Percentiles rank a stretch among this genome's conserved stretches.
phyloP scores from a whole-genome alignment of 2,797 vertebrate genomes.

The Perodicticus potto region DNA sequence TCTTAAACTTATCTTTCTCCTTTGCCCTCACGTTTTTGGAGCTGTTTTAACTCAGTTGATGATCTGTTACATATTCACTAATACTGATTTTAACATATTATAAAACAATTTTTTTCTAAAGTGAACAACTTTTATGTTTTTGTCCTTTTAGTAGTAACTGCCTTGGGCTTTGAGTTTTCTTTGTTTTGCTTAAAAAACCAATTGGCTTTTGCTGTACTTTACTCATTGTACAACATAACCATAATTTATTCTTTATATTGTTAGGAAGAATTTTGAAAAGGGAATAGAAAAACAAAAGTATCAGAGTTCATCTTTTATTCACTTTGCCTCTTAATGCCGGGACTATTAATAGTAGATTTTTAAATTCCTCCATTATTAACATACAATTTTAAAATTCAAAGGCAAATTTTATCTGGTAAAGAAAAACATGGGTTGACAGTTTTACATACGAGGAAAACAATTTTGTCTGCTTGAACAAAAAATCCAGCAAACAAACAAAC shows the following conservation, averaged over 20 bases:
- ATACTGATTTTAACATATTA: background rate
- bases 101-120: background rate
- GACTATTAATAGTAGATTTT: background rate
- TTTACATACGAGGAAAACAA: background rate
- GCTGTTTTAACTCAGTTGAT: conserved; percentile 47
- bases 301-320: conserved; percentile 8
- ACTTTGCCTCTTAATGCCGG: background rate
- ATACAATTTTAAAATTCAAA: conserved; percentile 38
- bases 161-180: conserved; percentile 1
- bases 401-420: background rate
- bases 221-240: background rate
- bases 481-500: background rate
- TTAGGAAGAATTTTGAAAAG: conserved; percentile 36
- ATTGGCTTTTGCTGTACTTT: background rate
- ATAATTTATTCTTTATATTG: conserved; percentile 4
- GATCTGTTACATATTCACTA: background rate
- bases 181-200: background rate
- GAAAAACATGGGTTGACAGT: conserved; percentile 13
- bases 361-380: background rate
- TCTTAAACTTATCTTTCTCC: conserved; percentile 17
- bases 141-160: conserved; percentile 1
- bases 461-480: conserved; percentile 15
- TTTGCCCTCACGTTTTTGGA: background rate
- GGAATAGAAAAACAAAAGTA: conserved; percentile 41
- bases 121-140: conserved; percentile 32